Evolutionary conservation across 2,888 invertebrate genomes (phyloP), one percentile per base, ranked within the genome.

Genomic region (Troides aeacus): DNA sequence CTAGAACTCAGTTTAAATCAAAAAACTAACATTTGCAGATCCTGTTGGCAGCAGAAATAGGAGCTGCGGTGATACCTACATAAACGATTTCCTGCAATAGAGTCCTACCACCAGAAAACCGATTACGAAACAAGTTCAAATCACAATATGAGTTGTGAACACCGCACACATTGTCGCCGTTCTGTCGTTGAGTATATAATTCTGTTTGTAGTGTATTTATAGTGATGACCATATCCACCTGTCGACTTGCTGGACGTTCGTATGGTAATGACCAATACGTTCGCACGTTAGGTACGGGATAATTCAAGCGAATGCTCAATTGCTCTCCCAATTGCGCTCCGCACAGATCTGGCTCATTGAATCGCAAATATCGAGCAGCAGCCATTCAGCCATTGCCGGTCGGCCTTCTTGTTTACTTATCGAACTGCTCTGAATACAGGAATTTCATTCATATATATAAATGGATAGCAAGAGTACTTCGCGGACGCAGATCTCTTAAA

Each of bases 361-460:
- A 80, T 85, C 78, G 78, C 85, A 85, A 84, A 85, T 85, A 78
- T 77, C 72, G 73, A 75, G 74, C 76, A 74, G 64, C 74, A 71
- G 71, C 72, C 72, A 73, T 73, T 74, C 74, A 77, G 75, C 74
- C 68, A 68, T 68, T 53, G 64, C 42, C 23, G 12, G 24, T 39
- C 66, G 69, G 15, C 69, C 69, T 70, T 66, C 65, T 70, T 30
- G 62, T 64, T 61, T 53, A 64, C 68, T 59, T 42, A 57, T 53
- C 57, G 3, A 58, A 58, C 57, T 23, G 57, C 57, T 56, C 62
- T 63, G 36, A n/a, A 53, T 6, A 46, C 46, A 46, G 46, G 46
- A 46, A 12, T 46, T 30, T 30, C 30, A 30, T 30, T 15, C 46
- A 46, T 46, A 46, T 46, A 46, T 46, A 46, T 46, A 46, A 46